Percentiles rank a stretch among this genome's conserved stretches.
Conservation (phyloP, 2,888 invertebrate species). For the Eudasyphora cyanicolor region DNA sequence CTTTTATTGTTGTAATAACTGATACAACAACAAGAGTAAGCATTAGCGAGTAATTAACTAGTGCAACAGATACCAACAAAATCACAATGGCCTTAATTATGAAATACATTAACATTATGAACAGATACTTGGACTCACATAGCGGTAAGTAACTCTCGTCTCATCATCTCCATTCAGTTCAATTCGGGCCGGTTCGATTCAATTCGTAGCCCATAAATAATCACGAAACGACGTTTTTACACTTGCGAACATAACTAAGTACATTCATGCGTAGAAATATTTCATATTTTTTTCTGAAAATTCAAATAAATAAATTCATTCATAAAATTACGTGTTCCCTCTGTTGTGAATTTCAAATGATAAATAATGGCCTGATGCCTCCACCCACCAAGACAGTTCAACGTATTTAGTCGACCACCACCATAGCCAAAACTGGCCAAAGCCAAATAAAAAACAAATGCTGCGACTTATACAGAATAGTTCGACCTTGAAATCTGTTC, state of each 20-base stretch:
- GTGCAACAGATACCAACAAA: conserved; percentile 55
- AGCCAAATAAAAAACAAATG: conserved; percentile 33
- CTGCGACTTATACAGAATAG: neutral
- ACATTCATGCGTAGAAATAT: neutral
- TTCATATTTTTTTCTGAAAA: neutral
- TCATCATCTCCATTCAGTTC: neutral
- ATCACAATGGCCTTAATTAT: conserved; percentile 89
- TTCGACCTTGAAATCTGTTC: conserved; percentile 71
- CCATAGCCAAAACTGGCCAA: neutral
- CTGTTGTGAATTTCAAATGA: conserved; percentile 26
- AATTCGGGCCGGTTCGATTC: too few relatives aligned
- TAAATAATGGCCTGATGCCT: conserved; percentile 29
- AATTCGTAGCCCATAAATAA: conserved; percentile 17
- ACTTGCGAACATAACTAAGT: neutral
- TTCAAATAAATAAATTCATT: neutral
- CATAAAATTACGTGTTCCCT: neutral
- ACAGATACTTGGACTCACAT: conserved; percentile 90
- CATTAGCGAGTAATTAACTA: conserved; percentile 20
- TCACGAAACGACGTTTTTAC: neutral
- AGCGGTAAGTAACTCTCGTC: conserved; percentile 85
- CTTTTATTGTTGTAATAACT: neutral
- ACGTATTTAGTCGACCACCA: conserved; percentile 29
- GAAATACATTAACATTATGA: conserved; percentile 89
- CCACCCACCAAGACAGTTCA: conserved; percentile 7
- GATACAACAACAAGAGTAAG: conserved; percentile 21